Evolutionary conservation across 2,797 vertebrate species (phyloP).

Genomic region (Scolopax bukidnonensis): DNA sequence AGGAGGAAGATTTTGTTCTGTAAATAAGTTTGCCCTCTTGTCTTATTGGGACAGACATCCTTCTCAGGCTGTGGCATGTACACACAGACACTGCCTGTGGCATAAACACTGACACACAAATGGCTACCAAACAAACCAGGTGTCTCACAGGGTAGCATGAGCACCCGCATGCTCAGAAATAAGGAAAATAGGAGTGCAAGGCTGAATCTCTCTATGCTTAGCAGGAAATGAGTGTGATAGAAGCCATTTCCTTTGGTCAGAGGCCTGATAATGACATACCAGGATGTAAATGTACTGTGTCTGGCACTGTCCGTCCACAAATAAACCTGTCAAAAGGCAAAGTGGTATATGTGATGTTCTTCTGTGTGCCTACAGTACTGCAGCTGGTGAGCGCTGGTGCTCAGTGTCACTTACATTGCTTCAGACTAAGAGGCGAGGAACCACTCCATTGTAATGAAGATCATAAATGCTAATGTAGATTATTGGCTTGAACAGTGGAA

Average conservation of each 20-base stretch:
- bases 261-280: neutral
- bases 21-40: neutral
- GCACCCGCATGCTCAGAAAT: neutral
- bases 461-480: neutral
- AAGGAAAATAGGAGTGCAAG: fast-evolving
- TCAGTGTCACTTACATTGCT: neutral
- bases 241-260: neutral
- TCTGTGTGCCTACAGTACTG: neutral
- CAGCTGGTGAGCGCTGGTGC: neutral
- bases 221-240: neutral
- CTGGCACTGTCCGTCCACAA: neutral
- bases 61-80: neutral
- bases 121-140: fast-evolving
- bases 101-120: neutral
- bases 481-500: neutral
- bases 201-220: neutral
- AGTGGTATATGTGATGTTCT: neutral
- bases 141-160: neutral
- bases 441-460: neutral
- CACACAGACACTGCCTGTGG: neutral
- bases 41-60: neutral
- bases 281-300: neutral
- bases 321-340: neutral
- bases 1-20: neutral
- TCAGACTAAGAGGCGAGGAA: neutral